phyloP scores from a whole-genome alignment of 2,888 invertebrate species.

The Pseudococcus jackbeardsleyi region DNA sequence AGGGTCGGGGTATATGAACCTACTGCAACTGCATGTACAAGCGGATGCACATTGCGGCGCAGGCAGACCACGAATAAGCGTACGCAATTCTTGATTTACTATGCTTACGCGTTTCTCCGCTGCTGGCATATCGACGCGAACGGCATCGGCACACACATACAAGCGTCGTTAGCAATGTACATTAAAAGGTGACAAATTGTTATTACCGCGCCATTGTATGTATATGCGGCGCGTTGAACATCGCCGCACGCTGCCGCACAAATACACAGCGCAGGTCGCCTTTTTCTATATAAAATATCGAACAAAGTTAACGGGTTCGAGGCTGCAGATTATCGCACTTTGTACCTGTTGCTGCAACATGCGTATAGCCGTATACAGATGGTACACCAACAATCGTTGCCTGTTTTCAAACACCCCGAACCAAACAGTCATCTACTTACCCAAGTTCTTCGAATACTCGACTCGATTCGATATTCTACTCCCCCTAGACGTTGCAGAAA shows the following conservation, averaged over 20 bases:
- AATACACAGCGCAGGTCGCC: conserved; percentile 5
- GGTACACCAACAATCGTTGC: not conserved
- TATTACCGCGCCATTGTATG: conserved; percentile 61
- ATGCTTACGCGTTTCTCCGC: conserved; percentile 5
- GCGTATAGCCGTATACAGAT: not conserved
- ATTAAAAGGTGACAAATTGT: conserved; percentile 63
- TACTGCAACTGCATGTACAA: not conserved
- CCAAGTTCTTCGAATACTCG: not conserved
- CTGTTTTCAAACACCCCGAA: not conserved
- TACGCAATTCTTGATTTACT: conserved; percentile 15
- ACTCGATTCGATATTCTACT: not conserved
- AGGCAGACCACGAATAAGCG: not conserved
- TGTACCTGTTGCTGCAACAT: not conserved
- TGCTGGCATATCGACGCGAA: conserved; percentile 12
- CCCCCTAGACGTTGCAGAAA: not conserved
- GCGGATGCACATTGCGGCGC: not conserved
- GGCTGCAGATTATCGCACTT: conserved; percentile 16
- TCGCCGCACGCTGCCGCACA: not conserved
- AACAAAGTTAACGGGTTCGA: conserved; percentile 52
- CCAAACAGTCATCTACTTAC: not conserved
- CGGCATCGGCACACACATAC: conserved; percentile 2
- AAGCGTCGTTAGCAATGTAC: conserved; percentile 25
- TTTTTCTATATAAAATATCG: conserved; percentile 37
- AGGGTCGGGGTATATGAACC: not conserved
- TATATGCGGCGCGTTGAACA: conserved; percentile 45